Base-by-base conservation (phyloP, 2,888 invertebrate species). In the Sphaerophoria taeniata region DNA sequence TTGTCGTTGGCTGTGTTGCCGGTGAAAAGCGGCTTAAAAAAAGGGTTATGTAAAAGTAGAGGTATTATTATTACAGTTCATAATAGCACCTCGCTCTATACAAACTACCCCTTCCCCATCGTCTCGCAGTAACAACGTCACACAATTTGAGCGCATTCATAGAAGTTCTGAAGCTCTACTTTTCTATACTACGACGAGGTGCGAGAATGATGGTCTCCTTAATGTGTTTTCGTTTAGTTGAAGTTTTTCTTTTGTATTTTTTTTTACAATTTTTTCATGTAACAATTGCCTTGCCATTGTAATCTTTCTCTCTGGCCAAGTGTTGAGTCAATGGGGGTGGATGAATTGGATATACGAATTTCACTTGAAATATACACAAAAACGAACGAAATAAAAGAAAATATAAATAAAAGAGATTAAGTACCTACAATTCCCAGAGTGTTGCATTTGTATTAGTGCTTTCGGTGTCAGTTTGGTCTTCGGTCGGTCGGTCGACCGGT, bases 71-170 rank as follows among this genome's bases (percentile, higher is more conserved):
- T 58, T 80, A 33, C 49, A 67, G 60, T 24, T 36, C 12, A 49
- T 51, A 24, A 2, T n/a, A 61, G 9, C 49, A 36, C 14, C 16
- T 51, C 65, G 9, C 43, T 9, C 43, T 14, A 12, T 36, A 81
- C 36, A 58, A 58, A 43, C 47, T 31, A 58, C 45, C 45, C 45
- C 72, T 4, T 33, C 56, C 6, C n/a, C 56, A 36, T 56, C 34
- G 34, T n/a, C 6, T 56, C 16, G 9, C 49, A 14, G 7, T 16
- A 16, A 34, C 69, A 69, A 78, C 70, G 74, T 78, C 70, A 65
- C 70, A 74, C 65, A 83, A 83, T 83, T 63, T 78, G 74, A 83
- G 74, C 74, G 65, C 71, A 67, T 83, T 83, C 79, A 79, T 74
- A 74, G 73, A 82, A 74, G 53, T 55, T 60, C 51, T 51, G 45